These are phyloP conservation scores for Tenthredo distinguenda DNA, from an alignment of 2,888 invertebrate species.

Conservation along the genomic window DNA sequence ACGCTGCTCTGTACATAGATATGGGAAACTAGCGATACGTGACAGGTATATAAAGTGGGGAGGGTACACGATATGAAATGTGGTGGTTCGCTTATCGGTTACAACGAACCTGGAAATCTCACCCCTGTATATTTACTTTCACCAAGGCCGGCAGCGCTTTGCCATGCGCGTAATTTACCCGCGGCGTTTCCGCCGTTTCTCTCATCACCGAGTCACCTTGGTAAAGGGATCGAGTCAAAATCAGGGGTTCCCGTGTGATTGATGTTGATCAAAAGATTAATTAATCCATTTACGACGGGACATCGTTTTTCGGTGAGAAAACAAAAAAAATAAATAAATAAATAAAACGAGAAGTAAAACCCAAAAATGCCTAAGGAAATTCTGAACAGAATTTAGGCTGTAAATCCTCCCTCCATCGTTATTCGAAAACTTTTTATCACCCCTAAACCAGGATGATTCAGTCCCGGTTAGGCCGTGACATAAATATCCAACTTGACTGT, in stretches of 20 bases:
- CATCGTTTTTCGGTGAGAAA: neutral
- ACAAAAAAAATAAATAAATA: neutral
- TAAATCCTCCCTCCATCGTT: neutral
- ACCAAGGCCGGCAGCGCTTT: neutral
- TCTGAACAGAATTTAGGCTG: neutral
- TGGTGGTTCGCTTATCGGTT: conserved; percentile 4
- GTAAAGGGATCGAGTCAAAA: neutral
- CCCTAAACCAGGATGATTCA: conserved; percentile 16
- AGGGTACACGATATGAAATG: neutral
- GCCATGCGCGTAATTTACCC: conserved; percentile 19
- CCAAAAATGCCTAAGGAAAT: neutral
- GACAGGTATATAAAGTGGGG: neutral
- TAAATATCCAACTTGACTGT: conserved; percentile 31
- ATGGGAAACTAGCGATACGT: neutral
- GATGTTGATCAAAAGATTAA: conserved; percentile 13
- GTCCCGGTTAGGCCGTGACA: conserved; percentile 8
- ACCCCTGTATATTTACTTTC: conserved; percentile 13
- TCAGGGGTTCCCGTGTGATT: neutral
- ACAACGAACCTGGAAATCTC: neutral
- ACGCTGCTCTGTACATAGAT: neutral
- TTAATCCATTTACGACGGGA: neutral
- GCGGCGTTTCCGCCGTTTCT: neutral
- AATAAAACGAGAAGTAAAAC: neutral
- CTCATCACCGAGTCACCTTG: conserved; percentile 4
- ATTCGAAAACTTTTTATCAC: conserved; percentile 26